phyloP scores from a whole-genome alignment of 2,888 invertebrate genomes.

The Taenaris catops region DNA sequence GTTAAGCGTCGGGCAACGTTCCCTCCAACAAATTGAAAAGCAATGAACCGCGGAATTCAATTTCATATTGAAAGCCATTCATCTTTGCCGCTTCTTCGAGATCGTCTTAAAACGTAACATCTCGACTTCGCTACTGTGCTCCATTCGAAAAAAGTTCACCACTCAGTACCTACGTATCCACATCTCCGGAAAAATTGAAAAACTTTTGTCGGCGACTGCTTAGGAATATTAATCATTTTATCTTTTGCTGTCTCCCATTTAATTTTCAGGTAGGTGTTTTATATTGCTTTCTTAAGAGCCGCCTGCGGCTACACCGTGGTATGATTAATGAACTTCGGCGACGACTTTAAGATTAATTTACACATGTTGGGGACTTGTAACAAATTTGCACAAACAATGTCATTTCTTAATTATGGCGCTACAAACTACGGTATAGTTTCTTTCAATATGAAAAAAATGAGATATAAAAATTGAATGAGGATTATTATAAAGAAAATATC shows the following conservation, averaged over 20 bases:
- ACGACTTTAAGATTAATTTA: conserved; percentile 17
- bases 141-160: conserved; percentile 58
- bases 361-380: conserved; percentile 6
- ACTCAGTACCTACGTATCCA: conserved; percentile 30
- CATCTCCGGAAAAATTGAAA: conserved; percentile 25
- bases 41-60: conserved; percentile 85
- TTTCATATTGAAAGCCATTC: conserved; percentile 84
- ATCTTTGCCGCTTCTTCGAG: conserved; percentile 75
- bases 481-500: too few relatives aligned
- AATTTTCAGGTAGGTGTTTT: conserved; percentile 23
- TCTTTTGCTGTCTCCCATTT: conserved; percentile 23
- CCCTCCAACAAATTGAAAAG: conserved; percentile 80
- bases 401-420: too few relatives aligned
- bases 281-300: conserved; percentile 25
- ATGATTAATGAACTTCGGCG: conserved; percentile 21
- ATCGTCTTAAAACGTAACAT: conserved; percentile 70
- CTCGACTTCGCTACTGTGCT: conserved; percentile 66
- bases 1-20: conserved; percentile 68
- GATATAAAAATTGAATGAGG: too few relatives aligned
- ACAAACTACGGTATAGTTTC: too few relatives aligned
- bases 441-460: too few relatives aligned
- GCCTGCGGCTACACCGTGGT: conserved; percentile 15
- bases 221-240: conserved; percentile 24
- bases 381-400: too few relatives aligned
- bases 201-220: conserved; percentile 20